Conservation (phyloP, 2,113 vertebrate genomes). For the Planiliza haematocheilus region DNA sequence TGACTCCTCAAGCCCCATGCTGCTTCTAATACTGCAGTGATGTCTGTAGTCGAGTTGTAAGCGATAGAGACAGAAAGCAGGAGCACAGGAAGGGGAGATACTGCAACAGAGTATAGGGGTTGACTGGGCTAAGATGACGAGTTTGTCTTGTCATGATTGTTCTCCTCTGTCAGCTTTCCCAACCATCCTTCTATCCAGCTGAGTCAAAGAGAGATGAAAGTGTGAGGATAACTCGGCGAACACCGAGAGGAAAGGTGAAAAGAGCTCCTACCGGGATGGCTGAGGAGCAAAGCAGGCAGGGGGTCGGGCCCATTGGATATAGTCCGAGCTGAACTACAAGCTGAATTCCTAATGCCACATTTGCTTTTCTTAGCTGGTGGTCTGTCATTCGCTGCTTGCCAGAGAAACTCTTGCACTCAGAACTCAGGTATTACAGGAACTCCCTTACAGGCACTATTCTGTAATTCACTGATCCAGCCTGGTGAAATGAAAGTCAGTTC, state of each 20-base stretch:
- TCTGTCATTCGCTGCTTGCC: conserved; percentile 34
- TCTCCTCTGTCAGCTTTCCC: conserved; percentile 49
- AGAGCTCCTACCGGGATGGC: conserved; percentile 48
- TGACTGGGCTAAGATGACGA: conserved; percentile 44
- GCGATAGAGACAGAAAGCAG: conserved; percentile 34
- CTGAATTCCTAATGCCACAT: conserved; percentile 65
- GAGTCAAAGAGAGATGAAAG: conserved; percentile 67
- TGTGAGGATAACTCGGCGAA: conserved; percentile 38
- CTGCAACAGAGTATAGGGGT: conserved; percentile 21
- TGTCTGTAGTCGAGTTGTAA: conserved; percentile 59
- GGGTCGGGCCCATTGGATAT: conserved; percentile 56
- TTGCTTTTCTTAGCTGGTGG: conserved; percentile 54
- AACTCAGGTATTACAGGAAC: conserved; percentile 56
- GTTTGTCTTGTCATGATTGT: conserved; percentile 54
- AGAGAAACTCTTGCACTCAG: conserved; percentile 62
- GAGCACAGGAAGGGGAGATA: conserved; percentile 20
- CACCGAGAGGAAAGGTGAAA: conserved; percentile 68
- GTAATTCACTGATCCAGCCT: conserved; percentile 56
- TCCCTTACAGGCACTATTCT: conserved; percentile 54
- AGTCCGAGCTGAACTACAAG: conserved; percentile 50
- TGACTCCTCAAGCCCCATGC: conserved; percentile 68
- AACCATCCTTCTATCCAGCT: conserved; percentile 57
- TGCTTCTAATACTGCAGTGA: conserved; percentile 52
- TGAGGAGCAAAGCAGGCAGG: conserved; percentile 49
- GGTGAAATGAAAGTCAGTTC: conserved; percentile 48